Evolutionary conservation across 2,113 vertebrate genomes (phyloP), one percentile per base, ranked within the genome.

Genomic region (Dolichallabes microphthalmus): DNA sequence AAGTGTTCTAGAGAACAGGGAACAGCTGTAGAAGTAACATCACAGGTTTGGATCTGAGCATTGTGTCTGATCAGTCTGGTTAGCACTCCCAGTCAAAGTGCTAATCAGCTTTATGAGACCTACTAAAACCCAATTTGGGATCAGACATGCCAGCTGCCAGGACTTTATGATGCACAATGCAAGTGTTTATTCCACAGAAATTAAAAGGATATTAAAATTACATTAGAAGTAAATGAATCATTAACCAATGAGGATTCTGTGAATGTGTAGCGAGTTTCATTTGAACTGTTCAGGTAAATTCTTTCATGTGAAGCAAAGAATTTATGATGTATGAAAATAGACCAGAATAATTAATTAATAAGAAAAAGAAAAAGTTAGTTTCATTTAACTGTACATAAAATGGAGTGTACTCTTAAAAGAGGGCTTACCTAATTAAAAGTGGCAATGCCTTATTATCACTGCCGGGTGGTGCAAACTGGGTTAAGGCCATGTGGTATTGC

Each of bases 91-190:
- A 92, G 92, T 91, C 92, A 92, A 90, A 90, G 90, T 91, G 94
- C 93, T 97, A 96, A 97, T 97, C 96, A 96, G 96, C 95, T 97
- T 96, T 96, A 93, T 95, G 93, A 94, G 93, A 92, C 93, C 94
- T 93, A 94, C 95, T 96, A 96, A 96, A 45, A 96, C 94, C 95
- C 95, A 96, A 93, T 96, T 95, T 94, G 95, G 92, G 94, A 95
- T 97, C 96, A 97, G 96, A 96, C 95, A 88, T 88, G 91, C 95
- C 96, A 98, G 96, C 96, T 97, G 96, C 96, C 96, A 93, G 93
- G 92, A 88, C 93, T 63, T 77, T 89, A 79, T 85, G 78, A 88
- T 32, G 63, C 69, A 86, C 77, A 82, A 5, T 30, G 17, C 30
- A 69, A 27, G 74, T 53, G 13, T 77, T 86, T 57, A 78, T 32